Evolutionary conservation across 2,113 vertebrate genomes (phyloP), one percentile per base, ranked within the genome.

Genomic region (Antennarius striatus): DNA sequence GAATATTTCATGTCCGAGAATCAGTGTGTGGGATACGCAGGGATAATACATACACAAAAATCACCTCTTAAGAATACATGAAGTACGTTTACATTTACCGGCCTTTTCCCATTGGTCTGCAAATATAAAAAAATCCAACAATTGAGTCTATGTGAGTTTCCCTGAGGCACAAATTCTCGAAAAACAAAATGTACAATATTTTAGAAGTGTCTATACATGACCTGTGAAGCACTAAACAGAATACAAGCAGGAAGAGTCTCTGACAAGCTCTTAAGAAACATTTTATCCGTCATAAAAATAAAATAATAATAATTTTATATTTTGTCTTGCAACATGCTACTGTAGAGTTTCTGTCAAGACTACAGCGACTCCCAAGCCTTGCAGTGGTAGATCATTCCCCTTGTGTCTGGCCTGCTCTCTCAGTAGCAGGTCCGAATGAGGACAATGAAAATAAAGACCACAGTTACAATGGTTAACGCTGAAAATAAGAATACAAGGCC

Each of bases 401-500:
- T 12, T 43, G 14, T 43, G 11, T 51, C 16, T 71, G 17, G 53
- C 12, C 12, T 15, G 39, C 2, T 4, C 45, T 54, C 70, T 92
- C 81, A 94, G 72, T 79, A 93, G 76, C 91, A 94, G 32, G 77
- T 77, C 57, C 90, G 90, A 43, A 92, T 71, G 28, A 92, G 51
- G 10, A 84, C 42, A 62, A 93, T 91, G 79, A 92, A 64, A 1
- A 95, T 87, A 36, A 94, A 87, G 0, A 93, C 86, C 15, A 93
- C 82, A 40, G 94, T 92, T 43, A 96, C 22, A 64, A 96, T 77
- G 14, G 87, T 92, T 0, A 90, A 80, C 0, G 91, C 89, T 1
- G 94, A 92, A 87, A 96, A 96, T 77, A 95, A 87, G 80, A 95
- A 36, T 0, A 99, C 79, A 28, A 94, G 91, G 52, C 94, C 94